Base-by-base conservation (phyloP, 1,140 invertebrate genomes). In the Drosophila biarmipes region DNA sequence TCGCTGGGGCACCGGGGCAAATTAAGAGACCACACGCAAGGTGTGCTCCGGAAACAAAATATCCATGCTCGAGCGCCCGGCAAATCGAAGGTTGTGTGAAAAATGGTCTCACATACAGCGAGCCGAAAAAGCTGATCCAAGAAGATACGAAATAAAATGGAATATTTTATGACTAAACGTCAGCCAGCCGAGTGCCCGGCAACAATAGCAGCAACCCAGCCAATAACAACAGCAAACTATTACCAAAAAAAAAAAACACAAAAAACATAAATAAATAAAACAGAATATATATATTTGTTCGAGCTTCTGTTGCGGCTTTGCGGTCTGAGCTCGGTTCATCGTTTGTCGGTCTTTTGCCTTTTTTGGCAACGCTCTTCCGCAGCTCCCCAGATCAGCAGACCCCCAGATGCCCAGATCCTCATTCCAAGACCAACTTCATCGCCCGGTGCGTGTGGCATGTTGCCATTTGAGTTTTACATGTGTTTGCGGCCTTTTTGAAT, bases 381-480 rank as follows among this genome's bases (percentile, higher is more conserved):
- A 34, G 31, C 57, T 40, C 46, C 48, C 21, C 17, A 29, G 49
- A 24, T 27, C 42, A 8, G 29, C 17, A 19, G 40, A 24, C 27
- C 40, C 15, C 15, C 21, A 46, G 37, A n/a, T 31, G 49, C 38
- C 35, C 38, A 37, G 24, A 42, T 35, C 46, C 64, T 67, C 64
- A 67, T 45, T 68, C 38, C 59, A 43, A 66, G 59, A 49, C 59
- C 59, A 64, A 51, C 59, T 66, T 49, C 74, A 76, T 43, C 62
- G 68, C 48, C 37, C 73, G 78, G 81, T 87, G 81, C 81, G 81
- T 86, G 81, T 86, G 81, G 81, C 81, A 87, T 86, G 81, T 86
- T 86, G 81, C 82, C 82, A 87, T 86, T 86, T 86, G 82, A 89
- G 82, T 89, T 89, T 86, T 87, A 87, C 82, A 87, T 87, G 78